These are phyloP conservation scores for Tachysurus vachellii DNA, from an alignment of 2,113 vertebrate species.

Conservation along the genomic window DNA sequence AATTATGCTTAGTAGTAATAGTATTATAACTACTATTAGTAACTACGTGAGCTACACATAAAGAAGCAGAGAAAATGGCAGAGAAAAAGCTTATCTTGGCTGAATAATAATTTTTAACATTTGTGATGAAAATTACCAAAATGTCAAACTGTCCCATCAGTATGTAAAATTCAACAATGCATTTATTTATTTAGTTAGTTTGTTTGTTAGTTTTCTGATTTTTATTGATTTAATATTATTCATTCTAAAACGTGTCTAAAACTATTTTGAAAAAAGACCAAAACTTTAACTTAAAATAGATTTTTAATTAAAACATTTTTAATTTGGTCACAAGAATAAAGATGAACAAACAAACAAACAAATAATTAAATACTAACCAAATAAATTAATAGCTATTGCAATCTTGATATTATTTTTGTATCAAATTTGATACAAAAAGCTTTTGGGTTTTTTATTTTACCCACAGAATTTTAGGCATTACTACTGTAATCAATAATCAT, in stretches of 20 bases:
- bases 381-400: no score
- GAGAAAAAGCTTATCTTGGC: not conserved
- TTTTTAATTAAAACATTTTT: no score
- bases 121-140: not conserved
- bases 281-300: no score
- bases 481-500: not conserved
- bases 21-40: not conserved
- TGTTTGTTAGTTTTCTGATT: not conserved
- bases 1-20: not conserved
- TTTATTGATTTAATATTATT: no score
- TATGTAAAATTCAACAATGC: not conserved
- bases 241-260: no score
- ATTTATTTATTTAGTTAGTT: not conserved
- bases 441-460: no score
- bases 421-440: no score
- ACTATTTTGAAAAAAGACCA: no score
- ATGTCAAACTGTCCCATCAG: not conserved
- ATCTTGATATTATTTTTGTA: no score
- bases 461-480: not conserved
- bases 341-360: not conserved
- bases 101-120: not conserved
- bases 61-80: no score
- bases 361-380: no score
- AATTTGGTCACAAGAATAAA: no score
- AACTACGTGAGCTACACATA: not conserved